Evolutionary conservation across 2,797 vertebrate genomes (phyloP).

Genomic region (Betta splendens): DNA sequence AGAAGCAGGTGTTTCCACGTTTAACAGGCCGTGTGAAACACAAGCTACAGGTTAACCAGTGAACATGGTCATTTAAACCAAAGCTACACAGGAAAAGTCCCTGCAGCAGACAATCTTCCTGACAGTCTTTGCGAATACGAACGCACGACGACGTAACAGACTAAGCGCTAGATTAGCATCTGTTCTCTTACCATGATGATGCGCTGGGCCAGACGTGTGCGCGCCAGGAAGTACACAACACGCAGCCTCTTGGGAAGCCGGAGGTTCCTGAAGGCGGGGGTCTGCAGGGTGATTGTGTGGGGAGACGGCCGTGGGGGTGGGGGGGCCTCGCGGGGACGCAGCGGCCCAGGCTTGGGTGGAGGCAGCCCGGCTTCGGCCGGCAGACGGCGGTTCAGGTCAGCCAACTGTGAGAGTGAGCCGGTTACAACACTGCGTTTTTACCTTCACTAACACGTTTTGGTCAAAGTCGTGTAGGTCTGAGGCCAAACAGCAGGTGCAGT

Average conservation of each 20-base stretch:
- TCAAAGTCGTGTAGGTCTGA: not conserved
- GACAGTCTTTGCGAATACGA: not conserved
- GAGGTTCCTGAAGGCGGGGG: constrained; percentile 90
- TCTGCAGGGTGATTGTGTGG: constrained; percentile 92
- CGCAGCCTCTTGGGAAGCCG: constrained; percentile 92
- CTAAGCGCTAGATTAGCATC: not conserved
- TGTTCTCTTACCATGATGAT: constrained; percentile 89
- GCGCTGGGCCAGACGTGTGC: constrained; percentile 92
- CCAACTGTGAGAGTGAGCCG: constrained; percentile 79
- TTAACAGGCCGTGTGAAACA: too few relatives aligned
- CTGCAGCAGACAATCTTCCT: not conserved
- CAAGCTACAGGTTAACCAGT: too few relatives aligned
- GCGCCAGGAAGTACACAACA: constrained; percentile 93
- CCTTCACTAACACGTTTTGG: not conserved
- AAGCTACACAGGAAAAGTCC: too few relatives aligned
- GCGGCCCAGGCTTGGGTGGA: constrained; percentile 78
- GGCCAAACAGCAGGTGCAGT: not conserved
- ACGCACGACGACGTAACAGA: not conserved
- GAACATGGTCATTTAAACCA: too few relatives aligned
- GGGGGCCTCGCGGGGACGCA: constrained; percentile 76
- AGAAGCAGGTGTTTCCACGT: too few relatives aligned
- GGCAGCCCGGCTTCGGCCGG: constrained; percentile 89
- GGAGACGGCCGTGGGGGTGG: constrained; percentile 83
- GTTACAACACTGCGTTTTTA: not conserved
- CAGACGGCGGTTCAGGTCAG: constrained; percentile 90